phyloP scores from a whole-genome alignment of 2,888 invertebrate genomes.

The Helleia helle region DNA sequence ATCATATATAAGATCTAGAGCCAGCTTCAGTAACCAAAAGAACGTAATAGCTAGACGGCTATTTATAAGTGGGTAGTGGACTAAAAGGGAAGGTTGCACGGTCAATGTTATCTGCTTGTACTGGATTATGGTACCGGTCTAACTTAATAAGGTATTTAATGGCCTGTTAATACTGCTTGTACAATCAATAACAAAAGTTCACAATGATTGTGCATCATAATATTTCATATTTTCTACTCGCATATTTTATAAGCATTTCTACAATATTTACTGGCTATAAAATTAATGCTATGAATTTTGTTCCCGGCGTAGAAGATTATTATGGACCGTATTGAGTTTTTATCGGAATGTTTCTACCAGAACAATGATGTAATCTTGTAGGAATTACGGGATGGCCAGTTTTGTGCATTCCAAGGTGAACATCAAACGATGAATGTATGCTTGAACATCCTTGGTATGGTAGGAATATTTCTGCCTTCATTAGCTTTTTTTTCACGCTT shows the following conservation, averaged over 20 bases:
- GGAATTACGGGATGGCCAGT: not conserved
- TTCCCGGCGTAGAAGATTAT: too few species aligned
- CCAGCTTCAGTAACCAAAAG: slow-evolving; percentile 15
- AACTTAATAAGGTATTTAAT: slow-evolving; percentile 28
- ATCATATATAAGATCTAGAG: slow-evolving; percentile 2
- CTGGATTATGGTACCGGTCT: slow-evolving; percentile 28
- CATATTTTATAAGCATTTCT: too few species aligned
- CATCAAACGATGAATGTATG: not conserved
- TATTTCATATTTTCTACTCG: too few species aligned
- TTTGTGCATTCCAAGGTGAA: slow-evolving; percentile 4
- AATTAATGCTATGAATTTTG: too few species aligned
- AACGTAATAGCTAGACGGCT: slow-evolving; percentile 17
- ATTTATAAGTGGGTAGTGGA: slow-evolving; percentile 24
- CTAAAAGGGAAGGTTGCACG: slow-evolving; percentile 33
- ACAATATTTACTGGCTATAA: too few species aligned
- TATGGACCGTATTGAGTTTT: too few species aligned
- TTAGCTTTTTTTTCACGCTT: slow-evolving; percentile 1
- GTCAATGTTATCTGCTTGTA: slow-evolving; percentile 26
- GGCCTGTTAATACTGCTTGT: slow-evolving; percentile 17
- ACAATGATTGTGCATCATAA: not conserved
- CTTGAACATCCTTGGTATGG: slow-evolving; percentile 2
- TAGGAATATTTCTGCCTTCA: not conserved
- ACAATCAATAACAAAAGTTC: slow-evolving; percentile 11
- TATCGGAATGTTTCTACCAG: not conserved
- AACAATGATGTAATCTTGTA: slow-evolving; percentile 8